Evolutionary conservation across 92 coral and sea anemone species (phyloP), one percentile per base, ranked within the genome.

Genomic region (Micromussa lordhowensis): DNA sequence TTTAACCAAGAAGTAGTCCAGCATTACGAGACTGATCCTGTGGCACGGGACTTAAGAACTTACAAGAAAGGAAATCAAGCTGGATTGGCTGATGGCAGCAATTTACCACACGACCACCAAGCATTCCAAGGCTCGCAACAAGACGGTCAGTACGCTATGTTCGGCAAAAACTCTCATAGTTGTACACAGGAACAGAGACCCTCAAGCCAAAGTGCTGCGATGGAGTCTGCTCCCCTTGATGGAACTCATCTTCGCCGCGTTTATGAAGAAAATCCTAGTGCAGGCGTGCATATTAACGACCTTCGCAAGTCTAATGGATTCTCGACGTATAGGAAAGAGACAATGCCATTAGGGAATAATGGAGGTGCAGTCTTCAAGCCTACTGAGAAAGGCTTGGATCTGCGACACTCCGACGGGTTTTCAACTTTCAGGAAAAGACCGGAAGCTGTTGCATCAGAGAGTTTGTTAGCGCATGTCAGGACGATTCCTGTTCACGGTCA

Each of bases 281-380:
- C 64, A 34, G 38, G 68, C 22, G 71, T 54, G 31, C 10, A 29
- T 57, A 19, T n/a, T 14, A 61, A 49, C 68, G 64, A 82, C 55
- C 54, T 84, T 8, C 51, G 80, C 24, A 7, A 55, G 6, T 84
- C 89, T 75, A 91, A 89, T 44, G 85, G 93, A 49, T 87, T 91
- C 40, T 82, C 93, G 40, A 91, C 93, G 19, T 91, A 81, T 38
- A 84, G 93, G 72, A 87, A 91, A 64, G 88, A 81, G 11, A 35
- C 84, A 29, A 26, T 36, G 15, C 80, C 91, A 3, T 26, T 55
- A 34, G 58, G 68, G 80, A 77, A 57, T 0, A 82, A 74, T 40
- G 30, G 16, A n/a, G 58, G 29, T n/a, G 73, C 24, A n/a, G 80
- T 26, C 49, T 24, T 48, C 19, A 87, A 72, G 13, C 4, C 86